Conservation (phyloP, 1,140 invertebrate genomes). For the Micrasema minimum region DNA sequence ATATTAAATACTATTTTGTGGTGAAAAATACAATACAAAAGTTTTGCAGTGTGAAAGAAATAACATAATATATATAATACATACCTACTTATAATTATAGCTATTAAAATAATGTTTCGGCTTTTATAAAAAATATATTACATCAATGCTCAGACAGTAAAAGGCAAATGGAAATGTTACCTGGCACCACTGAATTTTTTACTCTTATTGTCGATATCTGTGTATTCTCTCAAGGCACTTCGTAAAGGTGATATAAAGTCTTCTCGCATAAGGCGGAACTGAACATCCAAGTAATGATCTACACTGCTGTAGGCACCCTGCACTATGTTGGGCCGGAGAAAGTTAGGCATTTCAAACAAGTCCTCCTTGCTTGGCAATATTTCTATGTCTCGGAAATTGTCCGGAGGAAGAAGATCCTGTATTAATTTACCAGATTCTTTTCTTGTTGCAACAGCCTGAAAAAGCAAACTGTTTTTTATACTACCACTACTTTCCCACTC, state of each 20-base stretch:
- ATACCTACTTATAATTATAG: no score
- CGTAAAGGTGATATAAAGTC: constrained; percentile 75
- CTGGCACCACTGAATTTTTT: constrained; percentile 26
- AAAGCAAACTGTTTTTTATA: not conserved
- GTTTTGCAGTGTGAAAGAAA: no score
- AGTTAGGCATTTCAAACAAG: constrained; percentile 52
- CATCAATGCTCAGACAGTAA: no score
- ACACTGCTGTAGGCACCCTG: constrained; percentile 71
- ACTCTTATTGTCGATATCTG: constrained; percentile 46
- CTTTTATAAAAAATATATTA: no score
- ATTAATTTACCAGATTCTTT: not conserved
- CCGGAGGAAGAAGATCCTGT: constrained; percentile 13
- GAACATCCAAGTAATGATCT: constrained; percentile 81
- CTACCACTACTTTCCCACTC: not conserved
- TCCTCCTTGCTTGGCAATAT: constrained; percentile 53
- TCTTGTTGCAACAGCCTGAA: not conserved
- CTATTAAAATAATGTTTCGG: no score
- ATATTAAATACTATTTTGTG: no score
- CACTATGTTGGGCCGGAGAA: constrained; percentile 70
- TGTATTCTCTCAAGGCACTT: constrained; percentile 62
- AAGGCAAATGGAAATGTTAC: constrained; percentile 34
- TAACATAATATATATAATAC: no score
- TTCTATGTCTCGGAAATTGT: constrained; percentile 48
- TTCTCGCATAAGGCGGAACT: constrained; percentile 80
- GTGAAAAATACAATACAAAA: no score